These are phyloP conservation scores for Acromyrmex charruanus DNA, from an alignment of 1,140 invertebrate species.

Conservation along the genomic window DNA sequence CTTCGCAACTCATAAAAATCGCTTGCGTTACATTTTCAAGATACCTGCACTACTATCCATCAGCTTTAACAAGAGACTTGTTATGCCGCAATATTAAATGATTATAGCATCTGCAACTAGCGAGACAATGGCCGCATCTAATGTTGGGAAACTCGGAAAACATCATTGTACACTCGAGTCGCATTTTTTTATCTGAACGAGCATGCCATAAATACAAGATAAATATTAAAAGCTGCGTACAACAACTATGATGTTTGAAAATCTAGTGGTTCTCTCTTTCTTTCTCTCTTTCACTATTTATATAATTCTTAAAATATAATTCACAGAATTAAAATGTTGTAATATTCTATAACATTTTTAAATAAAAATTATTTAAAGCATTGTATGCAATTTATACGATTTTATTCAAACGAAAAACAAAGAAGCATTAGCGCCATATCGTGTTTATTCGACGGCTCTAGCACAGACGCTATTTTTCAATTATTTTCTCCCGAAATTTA, in stretches of 20 bases:
- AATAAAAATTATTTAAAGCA: background rate
- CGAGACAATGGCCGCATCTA: background rate
- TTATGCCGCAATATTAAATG: conserved; percentile 28
- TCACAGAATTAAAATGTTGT: background rate
- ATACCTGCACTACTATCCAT: background rate
- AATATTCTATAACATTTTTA: background rate
- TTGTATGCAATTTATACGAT: background rate
- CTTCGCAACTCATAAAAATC: background rate
- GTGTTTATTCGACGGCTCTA: background rate
- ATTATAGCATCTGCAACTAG: conserved; percentile 36
- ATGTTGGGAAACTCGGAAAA: conserved; percentile 16
- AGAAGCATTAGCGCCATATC: background rate
- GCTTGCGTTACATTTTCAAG: background rate
- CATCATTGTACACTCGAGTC: conserved; percentile 27
- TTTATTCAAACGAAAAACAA: background rate
- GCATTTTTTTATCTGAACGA: conserved; percentile 21
- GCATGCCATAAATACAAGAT: conserved; percentile 1
- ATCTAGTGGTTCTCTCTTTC: background rate
- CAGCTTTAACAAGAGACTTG: conserved; percentile 14
- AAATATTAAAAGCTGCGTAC: background rate
- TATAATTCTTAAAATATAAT: conserved; percentile 17
- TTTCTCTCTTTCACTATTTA: background rate
- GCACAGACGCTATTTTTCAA: background rate
- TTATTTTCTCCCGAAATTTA: conserved; percentile 35
- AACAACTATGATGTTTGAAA: background rate